Evolutionary conservation across 2,888 invertebrate genomes (phyloP).

Genomic region (Melikaiella ostensackeni): DNA sequence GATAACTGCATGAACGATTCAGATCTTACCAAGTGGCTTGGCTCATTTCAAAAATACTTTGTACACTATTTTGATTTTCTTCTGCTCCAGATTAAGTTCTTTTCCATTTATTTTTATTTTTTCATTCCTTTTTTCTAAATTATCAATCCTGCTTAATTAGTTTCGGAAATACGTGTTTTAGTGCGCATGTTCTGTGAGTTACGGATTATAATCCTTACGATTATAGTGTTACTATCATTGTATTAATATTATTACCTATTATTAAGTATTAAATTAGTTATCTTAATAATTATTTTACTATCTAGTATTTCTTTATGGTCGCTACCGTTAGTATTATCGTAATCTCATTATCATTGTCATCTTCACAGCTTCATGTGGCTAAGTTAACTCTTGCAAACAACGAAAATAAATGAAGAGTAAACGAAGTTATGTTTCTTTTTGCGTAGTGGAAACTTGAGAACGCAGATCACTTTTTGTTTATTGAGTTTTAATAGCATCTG

Average conservation of each 20-base stretch:
- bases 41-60: conserved; percentile 42
- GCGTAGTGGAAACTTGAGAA: background rate
- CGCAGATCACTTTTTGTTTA: conserved; percentile 12
- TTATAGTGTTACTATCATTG: conserved; percentile 44
- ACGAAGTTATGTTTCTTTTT: conserved; percentile 3
- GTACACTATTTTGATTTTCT: conserved; percentile 47
- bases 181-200: conserved; percentile 75
- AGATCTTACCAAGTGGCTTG: conserved; percentile 34
- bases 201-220: conserved; percentile 26
- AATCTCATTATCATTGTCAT: conserved; percentile 55
- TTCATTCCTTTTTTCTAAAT: conserved; percentile 42
- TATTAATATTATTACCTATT: conserved; percentile 57
- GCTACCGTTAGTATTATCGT: conserved; percentile 53
- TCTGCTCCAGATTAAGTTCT: conserved; percentile 48
- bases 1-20: conserved; percentile 37
- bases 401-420: conserved; percentile 43
- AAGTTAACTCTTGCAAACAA: conserved; percentile 44
- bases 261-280: conserved; percentile 58
- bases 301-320: conserved; percentile 48
- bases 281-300: conserved; percentile 52
- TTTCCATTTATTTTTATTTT: conserved; percentile 46
- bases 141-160: conserved; percentile 71
- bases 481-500: conserved; percentile 46
- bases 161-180: conserved; percentile 68
- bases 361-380: conserved; percentile 27